phyloP scores from a whole-genome alignment of 2,797 vertebrate genomes.

The Thamnophis elegans region DNA sequence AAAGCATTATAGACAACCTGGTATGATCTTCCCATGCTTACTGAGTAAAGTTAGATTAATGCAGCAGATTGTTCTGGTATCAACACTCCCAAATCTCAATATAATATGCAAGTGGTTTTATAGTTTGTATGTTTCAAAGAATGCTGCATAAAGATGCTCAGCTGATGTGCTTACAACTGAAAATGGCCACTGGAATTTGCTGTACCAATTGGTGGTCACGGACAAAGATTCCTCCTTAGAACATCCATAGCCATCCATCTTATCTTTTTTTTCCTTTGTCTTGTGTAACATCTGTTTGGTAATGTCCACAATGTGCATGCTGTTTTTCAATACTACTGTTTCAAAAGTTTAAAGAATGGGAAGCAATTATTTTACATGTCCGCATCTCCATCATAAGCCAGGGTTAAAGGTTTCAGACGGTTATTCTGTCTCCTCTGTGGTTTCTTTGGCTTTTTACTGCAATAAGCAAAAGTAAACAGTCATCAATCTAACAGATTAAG shows the following conservation, averaged over 20 bases:
- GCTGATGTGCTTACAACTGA: conserved; percentile 40
- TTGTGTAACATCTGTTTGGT: conserved; percentile 55
- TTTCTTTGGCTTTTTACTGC: conserved; percentile 99
- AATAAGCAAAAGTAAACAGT: conserved; percentile 43
- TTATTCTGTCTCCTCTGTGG: conserved; percentile 96
- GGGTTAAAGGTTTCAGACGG: conserved; percentile 94
- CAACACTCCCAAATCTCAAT: conserved; percentile 51
- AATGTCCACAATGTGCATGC: conserved; percentile 51
- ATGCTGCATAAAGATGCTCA: conserved; percentile 52
- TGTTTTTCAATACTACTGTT: conserved; percentile 55
- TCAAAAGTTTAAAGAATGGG: conserved; percentile 47
- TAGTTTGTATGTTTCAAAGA: conserved; percentile 49
- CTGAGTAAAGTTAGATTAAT: conserved; percentile 64
- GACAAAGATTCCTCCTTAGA: conserved; percentile 51
- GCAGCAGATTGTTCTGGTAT: conserved; percentile 40
- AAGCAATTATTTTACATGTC: conserved; percentile 84
- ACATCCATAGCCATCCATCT: conserved; percentile 45
- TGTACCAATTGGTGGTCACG: conserved; percentile 45
- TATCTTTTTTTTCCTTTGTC: conserved; percentile 49
- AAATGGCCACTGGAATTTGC: conserved; percentile 58
- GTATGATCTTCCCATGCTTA: conserved; percentile 70
- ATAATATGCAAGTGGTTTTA: conserved; percentile 48
- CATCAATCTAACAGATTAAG: conserved; percentile 11
- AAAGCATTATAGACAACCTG: conserved; percentile 64
- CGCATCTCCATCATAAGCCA: conserved; percentile 96